phyloP scores from a whole-genome alignment of 2,797 vertebrate species.

The Emydoidea blandingii region DNA sequence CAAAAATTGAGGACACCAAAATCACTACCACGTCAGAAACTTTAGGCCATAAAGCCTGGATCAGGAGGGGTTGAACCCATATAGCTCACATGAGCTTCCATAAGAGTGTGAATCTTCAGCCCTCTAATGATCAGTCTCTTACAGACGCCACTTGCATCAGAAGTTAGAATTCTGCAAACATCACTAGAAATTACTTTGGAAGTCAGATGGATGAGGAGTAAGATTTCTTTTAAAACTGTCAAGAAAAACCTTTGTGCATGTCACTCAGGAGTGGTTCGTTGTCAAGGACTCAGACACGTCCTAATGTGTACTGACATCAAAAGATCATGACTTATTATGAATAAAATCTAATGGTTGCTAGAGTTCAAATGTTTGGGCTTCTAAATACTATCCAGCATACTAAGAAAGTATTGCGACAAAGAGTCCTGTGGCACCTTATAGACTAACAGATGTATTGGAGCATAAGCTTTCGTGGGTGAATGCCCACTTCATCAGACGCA shows the following conservation, averaged over 20 bases:
- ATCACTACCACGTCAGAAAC: too few relatives aligned
- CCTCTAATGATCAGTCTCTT: background rate
- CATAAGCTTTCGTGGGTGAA: too few relatives aligned
- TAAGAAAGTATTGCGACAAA: background rate
- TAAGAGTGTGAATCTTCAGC: background rate
- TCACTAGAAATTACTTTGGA: constrained; percentile 52
- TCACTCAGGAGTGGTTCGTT: constrained; percentile 37
- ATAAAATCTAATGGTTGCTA: background rate
- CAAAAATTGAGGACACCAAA: background rate
- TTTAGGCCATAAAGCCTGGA: too few relatives aligned
- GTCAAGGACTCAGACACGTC: constrained; percentile 18
- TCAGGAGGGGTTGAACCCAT: too few relatives aligned
- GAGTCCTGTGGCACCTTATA: too few relatives aligned
- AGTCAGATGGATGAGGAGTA: constrained; percentile 53
- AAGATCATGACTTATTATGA: background rate
- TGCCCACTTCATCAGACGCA: too few relatives aligned
- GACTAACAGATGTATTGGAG: too few relatives aligned
- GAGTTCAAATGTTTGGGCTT: background rate
- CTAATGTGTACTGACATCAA: background rate
- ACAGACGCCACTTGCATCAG: constrained; percentile 44
- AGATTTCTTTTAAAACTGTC: constrained; percentile 38
- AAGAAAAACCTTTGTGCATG: constrained; percentile 30
- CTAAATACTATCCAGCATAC: background rate
- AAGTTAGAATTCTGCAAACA: constrained; percentile 12
- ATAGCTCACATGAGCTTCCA: too few relatives aligned